Evolutionary conservation across 2,113 vertebrate genomes (phyloP).

Genomic region (Hydropotes inermis): DNA sequence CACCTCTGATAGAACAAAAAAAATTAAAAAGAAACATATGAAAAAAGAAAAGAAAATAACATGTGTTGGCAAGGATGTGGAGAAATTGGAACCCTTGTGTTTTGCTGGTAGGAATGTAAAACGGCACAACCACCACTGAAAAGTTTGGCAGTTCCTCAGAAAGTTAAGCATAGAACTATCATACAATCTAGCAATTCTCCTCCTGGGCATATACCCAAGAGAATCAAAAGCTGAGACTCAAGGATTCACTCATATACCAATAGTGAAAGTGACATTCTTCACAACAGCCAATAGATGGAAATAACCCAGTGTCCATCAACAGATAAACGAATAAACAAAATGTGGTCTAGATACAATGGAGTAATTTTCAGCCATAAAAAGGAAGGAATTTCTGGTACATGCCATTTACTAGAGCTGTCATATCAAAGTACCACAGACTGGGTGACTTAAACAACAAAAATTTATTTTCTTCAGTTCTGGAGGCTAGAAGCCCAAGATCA

Average conservation of each 20-base stretch:
- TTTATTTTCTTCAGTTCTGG: background rate
- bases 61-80: background rate
- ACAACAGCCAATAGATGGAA: background rate
- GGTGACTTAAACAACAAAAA: background rate
- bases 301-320: background rate
- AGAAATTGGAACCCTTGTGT: background rate
- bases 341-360: background rate
- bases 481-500: background rate
- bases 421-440: background rate
- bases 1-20: background rate
- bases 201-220: background rate
- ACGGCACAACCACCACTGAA: background rate
- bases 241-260: background rate
- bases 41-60: background rate
- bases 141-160: background rate
- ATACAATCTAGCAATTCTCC: background rate
- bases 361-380: background rate
- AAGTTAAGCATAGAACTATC: background rate
- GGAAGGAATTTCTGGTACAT: background rate
- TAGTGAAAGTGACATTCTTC: background rate
- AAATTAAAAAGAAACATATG: background rate
- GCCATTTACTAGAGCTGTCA: background rate
- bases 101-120: background rate
- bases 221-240: background rate
- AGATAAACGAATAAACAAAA: background rate